phyloP scores from a whole-genome alignment of 2,113 vertebrate genomes.

The Osmerus mordax region DNA sequence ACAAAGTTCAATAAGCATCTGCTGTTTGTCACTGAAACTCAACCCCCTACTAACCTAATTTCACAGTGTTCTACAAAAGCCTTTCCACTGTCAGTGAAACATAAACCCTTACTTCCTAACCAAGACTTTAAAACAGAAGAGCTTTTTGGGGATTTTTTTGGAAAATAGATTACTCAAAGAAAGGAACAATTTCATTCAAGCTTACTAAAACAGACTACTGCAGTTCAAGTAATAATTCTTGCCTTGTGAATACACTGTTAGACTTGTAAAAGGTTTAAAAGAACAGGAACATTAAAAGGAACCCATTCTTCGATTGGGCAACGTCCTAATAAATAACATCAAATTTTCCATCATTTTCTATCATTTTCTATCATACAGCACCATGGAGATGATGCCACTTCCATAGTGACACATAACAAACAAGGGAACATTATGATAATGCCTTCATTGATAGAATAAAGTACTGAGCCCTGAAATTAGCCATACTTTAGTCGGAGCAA shows the following conservation, averaged over 20 bases:
- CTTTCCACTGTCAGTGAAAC: background rate
- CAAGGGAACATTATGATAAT: constrained; percentile 42
- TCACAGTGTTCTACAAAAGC: constrained; percentile 1
- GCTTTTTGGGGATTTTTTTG: no score
- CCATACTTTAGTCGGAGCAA: background rate
- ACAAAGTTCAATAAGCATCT: background rate
- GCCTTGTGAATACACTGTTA: no score
- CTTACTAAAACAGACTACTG: no score
- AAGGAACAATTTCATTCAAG: no score
- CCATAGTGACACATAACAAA: constrained; percentile 61
- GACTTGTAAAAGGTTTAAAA: no score
- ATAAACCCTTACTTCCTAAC: constrained; percentile 21
- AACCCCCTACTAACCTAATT: background rate
- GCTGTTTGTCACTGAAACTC: background rate
- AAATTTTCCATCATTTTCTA: background rate
- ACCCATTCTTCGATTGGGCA: no score
- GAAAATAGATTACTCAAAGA: no score
- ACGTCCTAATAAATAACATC: no score
- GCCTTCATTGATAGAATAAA: constrained; percentile 5
- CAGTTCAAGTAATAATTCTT: no score
- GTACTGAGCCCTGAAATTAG: constrained; percentile 13
- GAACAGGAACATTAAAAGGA: no score
- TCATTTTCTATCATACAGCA: constrained; percentile 30
- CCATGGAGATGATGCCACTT: constrained; percentile 59
- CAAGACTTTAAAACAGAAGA: no score